Evolutionary conservation across 2,113 vertebrate genomes (phyloP).

Genomic region (Apodemus speciosus): DNA sequence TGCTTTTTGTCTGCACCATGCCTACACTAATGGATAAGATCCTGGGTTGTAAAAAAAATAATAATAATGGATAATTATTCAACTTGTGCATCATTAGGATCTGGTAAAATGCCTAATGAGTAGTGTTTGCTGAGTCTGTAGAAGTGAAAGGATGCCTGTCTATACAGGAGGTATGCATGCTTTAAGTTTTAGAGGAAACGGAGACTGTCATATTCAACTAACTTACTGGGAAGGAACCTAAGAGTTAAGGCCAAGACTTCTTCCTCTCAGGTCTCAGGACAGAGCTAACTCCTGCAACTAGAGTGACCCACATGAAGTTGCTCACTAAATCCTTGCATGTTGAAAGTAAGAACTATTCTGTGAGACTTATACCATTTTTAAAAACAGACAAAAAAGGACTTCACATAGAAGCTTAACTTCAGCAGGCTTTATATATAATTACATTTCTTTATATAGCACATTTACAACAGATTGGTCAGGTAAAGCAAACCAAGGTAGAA

Average conservation of each 20-base stretch:
- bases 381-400: not conserved
- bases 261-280: not conserved
- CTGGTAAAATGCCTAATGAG: not conserved
- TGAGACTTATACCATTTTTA: not conserved
- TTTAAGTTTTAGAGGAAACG: slow-evolving; percentile 38
- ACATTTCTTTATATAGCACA: not conserved
- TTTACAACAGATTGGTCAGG: not conserved
- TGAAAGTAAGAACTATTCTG: not conserved
- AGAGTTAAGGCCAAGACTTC: not conserved
- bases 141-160: not conserved
- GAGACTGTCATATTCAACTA: slow-evolving; percentile 8
- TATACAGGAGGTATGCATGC: not conserved
- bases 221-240: not conserved
- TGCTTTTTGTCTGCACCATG: not conserved
- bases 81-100: not conserved
- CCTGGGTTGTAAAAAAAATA: not conserved
- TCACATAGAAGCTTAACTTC: not conserved
- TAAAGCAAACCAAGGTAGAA: not conserved
- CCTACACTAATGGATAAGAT: not conserved
- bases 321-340: not conserved
- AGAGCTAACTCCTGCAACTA: not conserved
- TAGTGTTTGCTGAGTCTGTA: not conserved
- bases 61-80: not conserved
- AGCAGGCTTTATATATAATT: not conserved
- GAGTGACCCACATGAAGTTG: not conserved